Percentiles rank a stretch among this genome's conserved stretches.
phyloP scores from a whole-genome alignment of 2,113 vertebrate species.

The Ceratotherium simum region DNA sequence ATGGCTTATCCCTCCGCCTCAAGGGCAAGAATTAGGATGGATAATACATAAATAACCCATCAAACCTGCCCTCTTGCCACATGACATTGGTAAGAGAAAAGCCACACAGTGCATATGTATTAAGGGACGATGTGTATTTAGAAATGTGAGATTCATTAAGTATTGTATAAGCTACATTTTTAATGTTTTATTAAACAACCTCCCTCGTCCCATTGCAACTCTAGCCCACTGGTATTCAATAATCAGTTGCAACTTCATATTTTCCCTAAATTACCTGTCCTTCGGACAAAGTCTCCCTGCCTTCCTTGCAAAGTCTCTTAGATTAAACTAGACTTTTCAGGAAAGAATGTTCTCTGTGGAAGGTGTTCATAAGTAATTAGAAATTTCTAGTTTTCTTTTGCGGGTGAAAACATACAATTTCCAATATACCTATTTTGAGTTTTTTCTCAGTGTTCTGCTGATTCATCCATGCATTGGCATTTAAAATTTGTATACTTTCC shows the following conservation, averaged over 20 bases:
- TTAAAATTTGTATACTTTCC: background rate
- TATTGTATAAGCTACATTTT: background rate
- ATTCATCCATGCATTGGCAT: background rate
- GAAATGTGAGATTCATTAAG: background rate
- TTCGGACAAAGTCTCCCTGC: background rate
- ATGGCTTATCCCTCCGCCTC: background rate
- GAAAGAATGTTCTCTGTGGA: background rate
- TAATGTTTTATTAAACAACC: background rate
- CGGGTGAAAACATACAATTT: background rate
- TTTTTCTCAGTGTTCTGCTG: background rate
- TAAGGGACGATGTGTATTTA: background rate
- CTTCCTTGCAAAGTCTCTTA: background rate
- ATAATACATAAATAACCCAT: background rate
- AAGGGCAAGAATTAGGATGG: background rate
- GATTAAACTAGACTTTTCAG: slow-evolving; percentile 6
- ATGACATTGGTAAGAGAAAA: slow-evolving; percentile 2
- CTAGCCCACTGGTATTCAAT: background rate
- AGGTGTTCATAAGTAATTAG: background rate
- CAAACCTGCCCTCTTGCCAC: background rate
- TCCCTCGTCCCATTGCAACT: background rate
- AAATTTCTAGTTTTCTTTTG: slow-evolving; percentile 15
- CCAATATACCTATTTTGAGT: background rate
- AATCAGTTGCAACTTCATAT: background rate
- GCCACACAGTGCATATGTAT: background rate
- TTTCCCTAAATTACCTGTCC: background rate